Percentiles rank a stretch among this genome's conserved stretches.
Conservation (phyloP, 1,140 invertebrate species). For the Orchestia grillus region DNA sequence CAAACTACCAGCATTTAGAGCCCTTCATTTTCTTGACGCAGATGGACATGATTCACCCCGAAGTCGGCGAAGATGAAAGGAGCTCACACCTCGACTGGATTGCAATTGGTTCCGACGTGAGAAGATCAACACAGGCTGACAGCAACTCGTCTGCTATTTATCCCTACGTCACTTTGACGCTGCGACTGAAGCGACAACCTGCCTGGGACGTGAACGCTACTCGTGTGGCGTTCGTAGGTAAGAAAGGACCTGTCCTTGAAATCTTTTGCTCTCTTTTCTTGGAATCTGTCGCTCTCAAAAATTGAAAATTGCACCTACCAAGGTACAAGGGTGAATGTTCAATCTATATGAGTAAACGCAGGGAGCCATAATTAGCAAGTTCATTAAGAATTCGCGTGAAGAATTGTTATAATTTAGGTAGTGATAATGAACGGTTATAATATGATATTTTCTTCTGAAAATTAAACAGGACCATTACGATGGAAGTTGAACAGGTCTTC, state of each 20-base stretch:
- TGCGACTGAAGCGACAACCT: slow-evolving; percentile 3
- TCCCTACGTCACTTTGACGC: background rate
- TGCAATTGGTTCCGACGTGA: slow-evolving; percentile 2
- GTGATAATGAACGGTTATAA: too few relatives aligned
- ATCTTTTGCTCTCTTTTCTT: background rate
- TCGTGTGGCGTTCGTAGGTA: background rate
- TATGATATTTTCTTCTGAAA: too few relatives aligned
- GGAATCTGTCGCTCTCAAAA: background rate
- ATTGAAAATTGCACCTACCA: background rate
- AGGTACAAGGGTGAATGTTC: too few relatives aligned
- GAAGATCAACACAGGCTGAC: background rate
- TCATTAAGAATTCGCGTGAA: too few relatives aligned
- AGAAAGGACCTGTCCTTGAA: background rate
- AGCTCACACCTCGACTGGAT: background rate
- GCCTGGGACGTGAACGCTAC: background rate
- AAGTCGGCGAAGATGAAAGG: slow-evolving; percentile 30
- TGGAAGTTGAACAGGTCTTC: too few relatives aligned
- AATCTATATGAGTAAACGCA: too few relatives aligned
- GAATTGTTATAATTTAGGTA: too few relatives aligned
- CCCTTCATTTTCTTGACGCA: background rate
- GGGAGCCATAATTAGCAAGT: too few relatives aligned
- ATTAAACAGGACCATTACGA: too few relatives aligned
- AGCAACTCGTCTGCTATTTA: background rate
- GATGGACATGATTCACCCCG: background rate
- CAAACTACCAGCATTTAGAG: background rate